Conservation (phyloP, 2,797 vertebrate species). For the Gallirallus australis region DNA sequence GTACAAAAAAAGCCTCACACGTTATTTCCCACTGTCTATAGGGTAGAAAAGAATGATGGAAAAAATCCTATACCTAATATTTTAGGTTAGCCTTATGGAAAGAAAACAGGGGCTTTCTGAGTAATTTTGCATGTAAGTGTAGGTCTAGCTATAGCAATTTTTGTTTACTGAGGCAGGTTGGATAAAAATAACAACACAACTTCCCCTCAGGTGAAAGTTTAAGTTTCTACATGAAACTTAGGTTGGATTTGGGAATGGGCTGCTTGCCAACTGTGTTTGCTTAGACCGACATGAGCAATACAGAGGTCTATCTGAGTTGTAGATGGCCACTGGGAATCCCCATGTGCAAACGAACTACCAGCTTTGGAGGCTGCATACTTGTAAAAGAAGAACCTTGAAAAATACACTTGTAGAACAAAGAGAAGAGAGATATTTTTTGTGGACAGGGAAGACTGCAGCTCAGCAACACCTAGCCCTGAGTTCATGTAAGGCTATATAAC, state of each 20-base stretch:
- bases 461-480: not conserved
- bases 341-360: rapidly evolving
- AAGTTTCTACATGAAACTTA: not conserved
- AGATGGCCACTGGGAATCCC: not conserved
- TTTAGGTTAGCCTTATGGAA: not conserved
- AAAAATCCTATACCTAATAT: too few species aligned
- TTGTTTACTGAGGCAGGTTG: not conserved
- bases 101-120: not conserved
- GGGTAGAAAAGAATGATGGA: not conserved
- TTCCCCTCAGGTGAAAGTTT: not conserved
- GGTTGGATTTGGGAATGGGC: not conserved
- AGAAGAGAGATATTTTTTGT: too few species aligned
- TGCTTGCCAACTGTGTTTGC: not conserved
- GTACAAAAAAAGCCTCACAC: too few species aligned
- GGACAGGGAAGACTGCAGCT: not conserved
- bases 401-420: not conserved
- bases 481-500: not conserved
- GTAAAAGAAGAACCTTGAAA: not conserved
- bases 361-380: not conserved
- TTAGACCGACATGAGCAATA: not conserved
- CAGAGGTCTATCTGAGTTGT: not conserved
- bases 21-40: not conserved
- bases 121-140: not conserved
- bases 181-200: not conserved
- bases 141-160: not conserved